Conservation (phyloP, 2,888 invertebrate species). For the Lysandra coridon region DNA sequence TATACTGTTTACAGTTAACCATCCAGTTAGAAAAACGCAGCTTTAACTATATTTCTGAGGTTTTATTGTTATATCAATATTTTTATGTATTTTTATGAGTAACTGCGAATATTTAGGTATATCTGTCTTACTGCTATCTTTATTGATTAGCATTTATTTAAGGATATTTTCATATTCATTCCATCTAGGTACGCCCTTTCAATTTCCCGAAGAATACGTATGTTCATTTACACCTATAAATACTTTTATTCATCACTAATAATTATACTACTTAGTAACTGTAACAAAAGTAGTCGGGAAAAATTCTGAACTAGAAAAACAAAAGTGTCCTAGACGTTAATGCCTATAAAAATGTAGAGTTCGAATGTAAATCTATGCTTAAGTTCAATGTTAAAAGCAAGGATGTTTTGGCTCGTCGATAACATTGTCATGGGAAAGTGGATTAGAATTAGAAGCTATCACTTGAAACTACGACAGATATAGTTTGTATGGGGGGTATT, state of each 20-base stretch:
- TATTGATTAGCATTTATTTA: not conserved
- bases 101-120: not conserved
- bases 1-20: not conserved
- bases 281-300: not conserved
- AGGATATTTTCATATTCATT: not conserved
- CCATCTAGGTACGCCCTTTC: not conserved
- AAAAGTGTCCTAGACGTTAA: not conserved
- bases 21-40: slow-evolving; percentile 20
- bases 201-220: not conserved
- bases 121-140: slow-evolving; percentile 1
- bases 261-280: not conserved
- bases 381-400: not conserved
- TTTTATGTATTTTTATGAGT: slow-evolving; percentile 23
- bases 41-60: slow-evolving; percentile 27
- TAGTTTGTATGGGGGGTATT: no score
- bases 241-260: not conserved
- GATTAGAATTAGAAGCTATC: not conserved
- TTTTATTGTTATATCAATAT: slow-evolving; percentile 21
- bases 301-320: not conserved
- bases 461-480: no score
- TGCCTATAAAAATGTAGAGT: not conserved
- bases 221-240: not conserved
- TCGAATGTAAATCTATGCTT: not conserved
- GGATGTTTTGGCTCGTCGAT: not conserved
- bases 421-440: not conserved